A percentile compares a stretch with the other conserved stretches of the same genome.
phyloP scores from a whole-genome alignment of 2,888 invertebrate species.

The Plutella xylostella region DNA sequence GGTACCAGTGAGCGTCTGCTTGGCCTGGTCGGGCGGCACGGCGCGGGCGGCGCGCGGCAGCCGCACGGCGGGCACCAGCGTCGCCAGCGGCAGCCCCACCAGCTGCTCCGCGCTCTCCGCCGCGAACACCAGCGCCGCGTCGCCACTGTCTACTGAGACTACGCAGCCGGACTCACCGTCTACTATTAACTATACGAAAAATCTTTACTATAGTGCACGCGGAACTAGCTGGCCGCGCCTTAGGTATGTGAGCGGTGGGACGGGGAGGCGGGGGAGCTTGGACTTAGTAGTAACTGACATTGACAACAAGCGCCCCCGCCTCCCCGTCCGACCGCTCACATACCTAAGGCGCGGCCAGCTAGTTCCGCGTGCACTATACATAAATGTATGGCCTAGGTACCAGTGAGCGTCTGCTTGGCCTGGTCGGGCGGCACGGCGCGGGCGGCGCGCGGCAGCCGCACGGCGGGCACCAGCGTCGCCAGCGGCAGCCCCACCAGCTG shows the following conservation, averaged over 20 bases:
- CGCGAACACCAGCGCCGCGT: conserved; percentile 63
- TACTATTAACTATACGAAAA: conserved; percentile 40
- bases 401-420: conserved; percentile 74
- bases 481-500: conserved; percentile 61
- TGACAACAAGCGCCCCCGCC: too few relatives aligned
- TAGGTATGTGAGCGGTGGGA: too few relatives aligned
- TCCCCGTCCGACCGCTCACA: too few relatives aligned
- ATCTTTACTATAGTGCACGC: too few relatives aligned
- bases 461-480: conserved; percentile 60
- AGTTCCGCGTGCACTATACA: too few relatives aligned
- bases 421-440: conserved; percentile 45
- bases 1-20: conserved; percentile 75
- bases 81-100: conserved; percentile 54
- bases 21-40: conserved; percentile 54
- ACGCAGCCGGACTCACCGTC: conserved; percentile 51
- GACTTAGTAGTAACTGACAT: too few relatives aligned
- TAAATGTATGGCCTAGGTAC: too few relatives aligned
- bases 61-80: conserved; percentile 63
- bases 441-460: conserved; percentile 52
- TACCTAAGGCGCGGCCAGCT: too few relatives aligned
- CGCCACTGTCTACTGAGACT: conserved; percentile 42
- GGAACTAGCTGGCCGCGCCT: too few relatives aligned
- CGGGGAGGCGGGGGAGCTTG: too few relatives aligned
- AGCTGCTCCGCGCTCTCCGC: conserved; percentile 62
- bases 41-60: conserved; percentile 46